Conservation (phyloP, 2,113 vertebrate genomes). For the Podarcis raffonei region DNA sequence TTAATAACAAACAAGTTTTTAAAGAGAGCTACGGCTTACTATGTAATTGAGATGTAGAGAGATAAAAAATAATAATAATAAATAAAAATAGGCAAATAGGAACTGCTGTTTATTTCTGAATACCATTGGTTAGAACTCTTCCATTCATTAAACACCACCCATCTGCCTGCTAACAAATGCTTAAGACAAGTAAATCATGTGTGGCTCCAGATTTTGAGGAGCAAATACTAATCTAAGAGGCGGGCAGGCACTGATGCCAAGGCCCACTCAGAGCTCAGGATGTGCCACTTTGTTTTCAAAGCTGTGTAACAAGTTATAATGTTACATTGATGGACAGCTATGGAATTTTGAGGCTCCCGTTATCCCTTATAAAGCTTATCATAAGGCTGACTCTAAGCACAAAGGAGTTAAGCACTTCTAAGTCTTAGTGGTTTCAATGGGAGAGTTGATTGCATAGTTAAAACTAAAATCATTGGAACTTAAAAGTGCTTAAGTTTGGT, state of each 20-base stretch:
- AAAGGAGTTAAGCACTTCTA: neutral
- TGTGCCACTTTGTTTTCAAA: neutral
- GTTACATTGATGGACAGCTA: neutral
- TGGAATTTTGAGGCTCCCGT: neutral
- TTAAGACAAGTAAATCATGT: neutral
- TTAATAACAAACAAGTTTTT: slow-evolving; percentile 77
- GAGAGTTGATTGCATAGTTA: neutral
- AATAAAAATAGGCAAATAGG: slow-evolving; percentile 35
- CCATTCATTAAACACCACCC: neutral
- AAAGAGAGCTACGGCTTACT: slow-evolving; percentile 58
- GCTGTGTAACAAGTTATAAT: neutral
- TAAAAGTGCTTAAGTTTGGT: neutral
- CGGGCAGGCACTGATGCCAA: accelerated
- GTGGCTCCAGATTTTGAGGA: neutral
- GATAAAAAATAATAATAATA: slow-evolving; percentile 50
- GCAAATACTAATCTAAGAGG: neutral
- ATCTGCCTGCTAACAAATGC: slow-evolving; percentile 7
- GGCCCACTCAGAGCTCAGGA: accelerated
- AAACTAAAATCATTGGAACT: neutral
- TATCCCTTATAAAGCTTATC: no score
- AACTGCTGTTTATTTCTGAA: slow-evolving; percentile 47
- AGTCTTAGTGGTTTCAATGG: neutral
- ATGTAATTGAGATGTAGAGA: slow-evolving; percentile 70
- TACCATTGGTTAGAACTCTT: neutral
- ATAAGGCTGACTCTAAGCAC: neutral